phyloP scores from a whole-genome alignment of 2,888 invertebrate genomes.

The Lymantria monacha region DNA sequence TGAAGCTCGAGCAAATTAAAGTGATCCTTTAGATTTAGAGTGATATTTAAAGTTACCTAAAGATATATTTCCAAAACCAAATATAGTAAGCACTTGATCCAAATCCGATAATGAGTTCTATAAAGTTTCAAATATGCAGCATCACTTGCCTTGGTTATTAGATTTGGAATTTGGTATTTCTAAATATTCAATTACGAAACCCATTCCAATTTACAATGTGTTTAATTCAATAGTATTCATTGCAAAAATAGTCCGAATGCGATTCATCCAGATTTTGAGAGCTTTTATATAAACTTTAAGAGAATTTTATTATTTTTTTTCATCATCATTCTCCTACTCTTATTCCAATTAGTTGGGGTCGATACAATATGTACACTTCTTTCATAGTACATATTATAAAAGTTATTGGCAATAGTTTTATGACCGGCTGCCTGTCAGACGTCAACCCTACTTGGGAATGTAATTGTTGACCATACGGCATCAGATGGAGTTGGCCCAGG shows the following conservation, averaged over 20 bases:
- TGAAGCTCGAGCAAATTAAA: neutral
- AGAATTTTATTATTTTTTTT: slow-evolving; percentile 43
- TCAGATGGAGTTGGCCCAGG: too few relatives aligned
- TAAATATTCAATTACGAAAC: slow-evolving; percentile 42
- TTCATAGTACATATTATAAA: too few relatives aligned
- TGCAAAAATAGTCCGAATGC: slow-evolving; percentile 56
- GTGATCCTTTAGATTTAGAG: slow-evolving; percentile 44
- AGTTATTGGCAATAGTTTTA: too few relatives aligned
- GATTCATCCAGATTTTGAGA: slow-evolving; percentile 62
- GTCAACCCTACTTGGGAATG: too few relatives aligned
- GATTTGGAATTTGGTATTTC: slow-evolving; percentile 64
- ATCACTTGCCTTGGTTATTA: slow-evolving; percentile 53
- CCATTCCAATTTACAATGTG: slow-evolving; percentile 55
- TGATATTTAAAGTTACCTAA: slow-evolving; percentile 50
- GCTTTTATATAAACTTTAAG: slow-evolving; percentile 52
- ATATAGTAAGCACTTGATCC: slow-evolving; percentile 51
- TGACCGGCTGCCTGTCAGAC: too few relatives aligned
- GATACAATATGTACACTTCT: too few relatives aligned
- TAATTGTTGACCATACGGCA: too few relatives aligned
- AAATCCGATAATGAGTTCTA: slow-evolving; percentile 60
- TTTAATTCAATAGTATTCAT: slow-evolving; percentile 53
- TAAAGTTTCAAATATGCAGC: slow-evolving; percentile 38
- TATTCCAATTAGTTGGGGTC: too few relatives aligned
- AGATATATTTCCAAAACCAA: slow-evolving; percentile 55
- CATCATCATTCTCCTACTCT: too few relatives aligned